These are phyloP conservation scores for Xiphydria camelus DNA, from an alignment of 2,888 invertebrate species.

Conservation along the genomic window DNA sequence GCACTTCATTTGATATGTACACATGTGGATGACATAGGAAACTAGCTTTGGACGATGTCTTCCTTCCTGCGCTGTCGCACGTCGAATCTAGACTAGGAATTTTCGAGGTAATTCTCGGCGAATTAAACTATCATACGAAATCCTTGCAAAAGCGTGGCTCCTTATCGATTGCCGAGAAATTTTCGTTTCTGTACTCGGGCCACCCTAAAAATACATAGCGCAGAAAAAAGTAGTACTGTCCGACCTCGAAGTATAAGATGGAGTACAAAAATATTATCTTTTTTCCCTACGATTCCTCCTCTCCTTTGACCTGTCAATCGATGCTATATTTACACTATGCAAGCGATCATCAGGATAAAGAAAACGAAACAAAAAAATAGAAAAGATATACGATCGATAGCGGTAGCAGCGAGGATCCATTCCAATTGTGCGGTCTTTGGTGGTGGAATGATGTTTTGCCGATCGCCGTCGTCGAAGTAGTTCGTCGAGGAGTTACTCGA, in stretches of 20 bases:
- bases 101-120: too few species aligned
- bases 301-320: constrained; percentile 1
- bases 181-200: constrained; percentile 25
- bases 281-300: constrained; percentile 10
- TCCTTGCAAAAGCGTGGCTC: too few species aligned
- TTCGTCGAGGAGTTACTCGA: constrained; percentile 33
- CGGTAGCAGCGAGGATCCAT: constrained; percentile 68
- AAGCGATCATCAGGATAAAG: constrained; percentile 60
- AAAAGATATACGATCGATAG: constrained; percentile 67
- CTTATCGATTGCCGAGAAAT: too few species aligned
- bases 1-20: too few species aligned
- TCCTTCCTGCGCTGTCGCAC: too few species aligned
- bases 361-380: constrained; percentile 63
- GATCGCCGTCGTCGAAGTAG: constrained; percentile 37
- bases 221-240: too few species aligned
- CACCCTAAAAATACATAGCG: too few species aligned
- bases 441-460: constrained; percentile 37
- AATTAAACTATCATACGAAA: too few species aligned
- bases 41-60: too few species aligned
- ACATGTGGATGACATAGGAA: too few species aligned
- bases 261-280: constrained; percentile 14
- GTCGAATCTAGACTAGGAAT: too few species aligned
- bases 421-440: constrained; percentile 60
- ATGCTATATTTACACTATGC: constrained; percentile 50
- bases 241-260: too few species aligned